Percentiles rank a stretch among this genome's conserved stretches.
These are phyloP conservation scores for Pangasianodon gigas DNA, from an alignment of 2,113 vertebrate genomes.

Conservation along the genomic window DNA sequence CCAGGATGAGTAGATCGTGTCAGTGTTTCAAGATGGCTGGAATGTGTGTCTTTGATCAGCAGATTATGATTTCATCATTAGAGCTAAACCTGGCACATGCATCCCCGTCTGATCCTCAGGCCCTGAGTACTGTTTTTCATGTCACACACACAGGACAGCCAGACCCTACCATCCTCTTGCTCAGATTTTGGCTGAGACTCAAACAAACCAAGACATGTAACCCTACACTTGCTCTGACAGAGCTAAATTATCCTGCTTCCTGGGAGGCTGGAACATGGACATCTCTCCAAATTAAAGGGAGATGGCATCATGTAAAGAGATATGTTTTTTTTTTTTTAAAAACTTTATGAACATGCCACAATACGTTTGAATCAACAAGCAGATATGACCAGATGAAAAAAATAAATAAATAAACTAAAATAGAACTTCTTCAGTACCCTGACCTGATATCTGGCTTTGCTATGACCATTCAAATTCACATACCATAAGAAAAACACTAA, in stretches of 20 bases:
- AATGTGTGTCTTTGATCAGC: slow-evolving; percentile 70
- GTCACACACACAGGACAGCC: slow-evolving; percentile 54
- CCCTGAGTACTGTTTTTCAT: slow-evolving; percentile 44
- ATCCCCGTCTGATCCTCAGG: slow-evolving; percentile 58
- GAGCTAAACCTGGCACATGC: slow-evolving; percentile 47
- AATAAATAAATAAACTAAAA: background rate
- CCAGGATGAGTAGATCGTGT: slow-evolving; percentile 36
- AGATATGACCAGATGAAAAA: slow-evolving; percentile 3
- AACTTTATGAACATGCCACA: background rate
- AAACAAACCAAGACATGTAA: slow-evolving; percentile 52
- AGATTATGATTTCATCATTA: slow-evolving; percentile 65
- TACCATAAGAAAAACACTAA: background rate
- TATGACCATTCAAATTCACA: background rate
- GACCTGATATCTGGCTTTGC: background rate
- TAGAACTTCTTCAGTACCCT: background rate
- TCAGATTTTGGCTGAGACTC: slow-evolving; percentile 40
- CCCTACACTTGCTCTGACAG: slow-evolving; percentile 35
- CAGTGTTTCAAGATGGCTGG: slow-evolving; percentile 45
- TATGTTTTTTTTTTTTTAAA: slow-evolving; percentile 1
- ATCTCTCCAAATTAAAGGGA: slow-evolving; percentile 31
- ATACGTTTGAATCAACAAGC: slow-evolving; percentile 15
- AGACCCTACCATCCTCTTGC: slow-evolving; percentile 52
- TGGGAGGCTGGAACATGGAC: slow-evolving; percentile 6
- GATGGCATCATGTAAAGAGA: background rate
- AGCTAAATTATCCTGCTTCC: slow-evolving; percentile 39